Evolutionary conservation across 2,888 invertebrate species (phyloP).

Genomic region (Morinoia aosen): DNA sequence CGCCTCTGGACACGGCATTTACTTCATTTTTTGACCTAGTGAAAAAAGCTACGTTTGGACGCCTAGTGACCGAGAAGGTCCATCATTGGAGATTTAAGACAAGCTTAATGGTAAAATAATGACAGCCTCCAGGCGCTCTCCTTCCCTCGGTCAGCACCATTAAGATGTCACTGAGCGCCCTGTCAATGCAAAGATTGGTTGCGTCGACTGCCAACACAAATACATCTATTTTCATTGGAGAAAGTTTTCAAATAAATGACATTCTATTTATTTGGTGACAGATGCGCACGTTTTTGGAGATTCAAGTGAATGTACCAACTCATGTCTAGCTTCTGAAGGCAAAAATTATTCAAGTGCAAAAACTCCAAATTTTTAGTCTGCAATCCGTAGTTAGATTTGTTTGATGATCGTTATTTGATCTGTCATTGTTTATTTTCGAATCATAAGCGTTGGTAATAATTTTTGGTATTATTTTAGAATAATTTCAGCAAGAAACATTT

Average conservation of each 20-base stretch:
- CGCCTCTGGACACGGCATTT: background rate
- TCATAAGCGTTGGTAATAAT: too few relatives aligned
- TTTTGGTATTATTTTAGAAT: too few relatives aligned
- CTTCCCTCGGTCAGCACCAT: conserved; percentile 7
- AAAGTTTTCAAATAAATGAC: background rate
- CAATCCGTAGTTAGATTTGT: too few relatives aligned
- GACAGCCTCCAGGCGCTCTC: conserved; percentile 48
- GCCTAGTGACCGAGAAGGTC: conserved; percentile 23
- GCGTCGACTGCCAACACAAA: background rate
- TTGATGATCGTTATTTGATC: too few relatives aligned
- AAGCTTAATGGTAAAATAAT: conserved; percentile 51
- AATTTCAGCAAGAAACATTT: too few relatives aligned
- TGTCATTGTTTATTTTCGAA: too few relatives aligned
- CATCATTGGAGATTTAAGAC: conserved; percentile 24
- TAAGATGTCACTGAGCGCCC: background rate
- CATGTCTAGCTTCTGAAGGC: background rate
- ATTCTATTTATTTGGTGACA: background rate
- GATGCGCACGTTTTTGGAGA: background rate
- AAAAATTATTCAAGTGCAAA: background rate
- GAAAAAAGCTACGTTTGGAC: background rate
- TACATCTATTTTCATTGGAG: background rate
- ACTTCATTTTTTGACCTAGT: background rate
- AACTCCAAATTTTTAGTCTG: background rate
- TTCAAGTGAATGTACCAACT: background rate
- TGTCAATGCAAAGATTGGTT: background rate